phyloP scores from a whole-genome alignment of 2,797 vertebrate species.

The Pseudomugil gertrudae region DNA sequence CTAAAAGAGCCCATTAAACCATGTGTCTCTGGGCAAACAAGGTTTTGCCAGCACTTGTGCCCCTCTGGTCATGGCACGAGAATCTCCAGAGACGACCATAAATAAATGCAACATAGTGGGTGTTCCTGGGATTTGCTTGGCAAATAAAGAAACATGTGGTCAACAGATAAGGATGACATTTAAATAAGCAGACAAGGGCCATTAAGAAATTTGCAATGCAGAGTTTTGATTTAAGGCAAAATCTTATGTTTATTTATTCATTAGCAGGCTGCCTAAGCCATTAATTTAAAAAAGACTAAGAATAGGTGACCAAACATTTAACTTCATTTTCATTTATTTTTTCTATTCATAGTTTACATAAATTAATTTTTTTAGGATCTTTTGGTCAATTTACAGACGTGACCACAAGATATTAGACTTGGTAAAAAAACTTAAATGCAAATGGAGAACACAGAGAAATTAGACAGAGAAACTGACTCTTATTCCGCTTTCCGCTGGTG shows the following conservation, averaged over 20 bases:
- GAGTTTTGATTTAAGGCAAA: conserved; percentile 31
- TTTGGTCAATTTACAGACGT: neutral
- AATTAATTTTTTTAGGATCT: no score
- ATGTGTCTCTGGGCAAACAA: conserved; percentile 17
- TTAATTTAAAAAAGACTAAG: conserved; percentile 30
- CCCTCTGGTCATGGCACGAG: conserved; percentile 16
- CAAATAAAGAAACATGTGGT: conserved; percentile 46
- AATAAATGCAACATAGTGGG: conserved; percentile 43
- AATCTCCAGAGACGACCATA: conserved; percentile 46
- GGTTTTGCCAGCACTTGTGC: neutral
- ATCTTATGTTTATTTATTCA: conserved; percentile 8
- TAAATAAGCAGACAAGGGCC: conserved; percentile 49
- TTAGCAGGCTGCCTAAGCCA: conserved; percentile 5
- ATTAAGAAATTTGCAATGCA: conserved; percentile 20
- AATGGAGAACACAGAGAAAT: neutral
- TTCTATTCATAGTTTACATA: no score
- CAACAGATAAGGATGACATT: conserved; percentile 45
- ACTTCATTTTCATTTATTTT: no score
- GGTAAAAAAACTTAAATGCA: conserved; percentile 7
- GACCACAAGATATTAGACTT: conserved; percentile 2
- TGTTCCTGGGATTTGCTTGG: conserved; percentile 44
- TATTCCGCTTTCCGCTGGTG: neutral
- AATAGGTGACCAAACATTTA: conserved; percentile 4
- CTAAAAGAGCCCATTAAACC: conserved; percentile 40
- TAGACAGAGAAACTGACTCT: conserved; percentile 13